Percentiles rank a stretch among this genome's conserved stretches.
These are phyloP conservation scores for Sycobia sp. DNA, from an alignment of 1,140 invertebrate genomes.

Conservation along the genomic window DNA sequence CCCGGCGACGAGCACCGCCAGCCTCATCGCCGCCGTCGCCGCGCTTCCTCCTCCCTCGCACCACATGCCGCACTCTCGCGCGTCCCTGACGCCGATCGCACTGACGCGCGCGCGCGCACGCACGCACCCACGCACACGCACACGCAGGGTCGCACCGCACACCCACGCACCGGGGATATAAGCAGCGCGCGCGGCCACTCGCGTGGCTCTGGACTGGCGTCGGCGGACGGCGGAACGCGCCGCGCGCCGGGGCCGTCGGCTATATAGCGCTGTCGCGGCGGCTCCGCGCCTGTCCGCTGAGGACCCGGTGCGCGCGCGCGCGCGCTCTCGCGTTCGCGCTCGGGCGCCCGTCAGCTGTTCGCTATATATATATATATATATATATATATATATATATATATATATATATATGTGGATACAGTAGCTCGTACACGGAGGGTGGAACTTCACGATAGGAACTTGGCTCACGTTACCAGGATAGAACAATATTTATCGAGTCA, in stretches of 20 bases:
- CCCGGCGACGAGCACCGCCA: not conserved
- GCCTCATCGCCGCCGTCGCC: not conserved
- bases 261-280: not conserved
- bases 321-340: not conserved
- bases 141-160: not conserved
- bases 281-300: constrained; percentile 22
- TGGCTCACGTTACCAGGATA: too few species aligned
- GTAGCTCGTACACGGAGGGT: too few species aligned
- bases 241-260: not conserved
- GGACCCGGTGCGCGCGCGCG: constrained; percentile 1
- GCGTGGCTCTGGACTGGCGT: constrained; percentile 20
- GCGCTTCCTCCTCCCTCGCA: not conserved
- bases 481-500: too few species aligned
- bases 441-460: too few species aligned
- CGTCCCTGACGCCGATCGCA: too few species aligned
- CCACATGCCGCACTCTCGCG: constrained; percentile 12
- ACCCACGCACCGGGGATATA: constrained; percentile 12
- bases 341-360: not conserved
- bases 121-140: too few species aligned
- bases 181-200: constrained; percentile 25
- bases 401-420: not conserved
- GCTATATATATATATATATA: not conserved
- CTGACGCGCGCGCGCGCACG: not conserved
- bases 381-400: not conserved
- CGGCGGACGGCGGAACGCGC: not conserved